A percentile compares a stretch with the other conserved stretches of the same genome.
Evolutionary conservation across 2,888 invertebrate genomes (phyloP).

Genomic region (Melieria omissa): DNA sequence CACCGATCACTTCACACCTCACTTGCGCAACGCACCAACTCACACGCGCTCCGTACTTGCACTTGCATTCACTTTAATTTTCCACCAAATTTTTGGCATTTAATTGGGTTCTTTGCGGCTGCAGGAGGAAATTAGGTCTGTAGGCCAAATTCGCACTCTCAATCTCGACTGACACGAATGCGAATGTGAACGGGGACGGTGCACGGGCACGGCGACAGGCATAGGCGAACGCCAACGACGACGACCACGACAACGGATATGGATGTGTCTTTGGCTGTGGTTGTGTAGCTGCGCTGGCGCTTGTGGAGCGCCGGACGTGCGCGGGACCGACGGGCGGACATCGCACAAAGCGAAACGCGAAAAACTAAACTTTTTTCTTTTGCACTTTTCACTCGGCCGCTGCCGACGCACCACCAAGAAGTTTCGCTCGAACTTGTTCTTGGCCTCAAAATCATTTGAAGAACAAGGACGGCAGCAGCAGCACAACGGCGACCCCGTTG

Average conservation of each 20-base stretch:
- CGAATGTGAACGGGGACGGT: constrained; percentile 59
- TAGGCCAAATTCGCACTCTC: constrained; percentile 49
- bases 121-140: constrained; percentile 49
- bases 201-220: constrained; percentile 49
- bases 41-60: no score
- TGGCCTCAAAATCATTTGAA: constrained; percentile 65
- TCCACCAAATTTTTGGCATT: constrained; percentile 43
- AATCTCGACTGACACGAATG: constrained; percentile 48
- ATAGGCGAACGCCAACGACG: constrained; percentile 20
- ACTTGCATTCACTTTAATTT: constrained; percentile 32
- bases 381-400: constrained; percentile 21
- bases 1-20: not conserved
- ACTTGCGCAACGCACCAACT: no score
- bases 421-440: constrained; percentile 50
- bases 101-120: constrained; percentile 48
- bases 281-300: constrained; percentile 6
- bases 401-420: constrained; percentile 17
- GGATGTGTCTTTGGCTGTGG: not conserved
- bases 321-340: no score
- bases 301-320: not conserved
- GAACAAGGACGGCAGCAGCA: constrained; percentile 63
- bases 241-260: not conserved
- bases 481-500: not conserved
- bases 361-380: constrained; percentile 45
- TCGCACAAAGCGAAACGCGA: constrained; percentile 47